Evolutionary conservation across 2,797 vertebrate genomes (phyloP).

Genomic region (Euthynnus affinis): DNA sequence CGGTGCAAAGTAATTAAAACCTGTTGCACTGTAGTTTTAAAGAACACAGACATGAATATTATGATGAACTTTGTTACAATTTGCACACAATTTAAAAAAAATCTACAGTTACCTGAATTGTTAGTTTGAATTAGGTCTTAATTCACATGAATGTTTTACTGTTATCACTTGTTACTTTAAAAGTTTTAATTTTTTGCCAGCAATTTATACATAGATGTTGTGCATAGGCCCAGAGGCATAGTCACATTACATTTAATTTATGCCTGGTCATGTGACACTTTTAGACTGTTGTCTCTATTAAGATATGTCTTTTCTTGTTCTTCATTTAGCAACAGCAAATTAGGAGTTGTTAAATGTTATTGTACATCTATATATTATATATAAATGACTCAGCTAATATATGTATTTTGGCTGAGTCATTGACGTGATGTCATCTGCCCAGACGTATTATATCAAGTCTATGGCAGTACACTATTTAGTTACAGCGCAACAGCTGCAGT

Average conservation of each 20-base stretch:
- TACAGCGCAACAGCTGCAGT: neutral
- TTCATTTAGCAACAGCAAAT: neutral
- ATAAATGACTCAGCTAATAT: no score
- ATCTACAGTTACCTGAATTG: neutral
- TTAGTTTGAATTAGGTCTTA: neutral
- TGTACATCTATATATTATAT: neutral
- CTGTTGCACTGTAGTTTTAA: conserved; percentile 41
- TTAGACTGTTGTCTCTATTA: conserved; percentile 30
- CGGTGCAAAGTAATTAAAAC: conserved; percentile 45
- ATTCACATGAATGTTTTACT: conserved; percentile 27
- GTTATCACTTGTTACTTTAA: conserved; percentile 38
- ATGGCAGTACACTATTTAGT: neutral
- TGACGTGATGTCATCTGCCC: neutral
- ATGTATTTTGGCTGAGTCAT: neutral
- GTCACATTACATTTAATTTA: conserved; percentile 56
- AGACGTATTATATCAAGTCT: neutral
- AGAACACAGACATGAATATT: conserved; percentile 30
- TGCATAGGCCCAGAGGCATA: conserved; percentile 58
- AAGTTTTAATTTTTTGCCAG: conserved; percentile 39
- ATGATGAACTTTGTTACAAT: neutral
- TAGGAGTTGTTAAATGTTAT: neutral
- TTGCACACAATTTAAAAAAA: conserved; percentile 1
- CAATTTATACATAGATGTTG: conserved; percentile 46
- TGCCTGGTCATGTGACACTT: conserved; percentile 59
- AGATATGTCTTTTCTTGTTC: neutral